Conservation (phyloP, 2,888 invertebrate species). For the Drosophila mettleri region DNA sequence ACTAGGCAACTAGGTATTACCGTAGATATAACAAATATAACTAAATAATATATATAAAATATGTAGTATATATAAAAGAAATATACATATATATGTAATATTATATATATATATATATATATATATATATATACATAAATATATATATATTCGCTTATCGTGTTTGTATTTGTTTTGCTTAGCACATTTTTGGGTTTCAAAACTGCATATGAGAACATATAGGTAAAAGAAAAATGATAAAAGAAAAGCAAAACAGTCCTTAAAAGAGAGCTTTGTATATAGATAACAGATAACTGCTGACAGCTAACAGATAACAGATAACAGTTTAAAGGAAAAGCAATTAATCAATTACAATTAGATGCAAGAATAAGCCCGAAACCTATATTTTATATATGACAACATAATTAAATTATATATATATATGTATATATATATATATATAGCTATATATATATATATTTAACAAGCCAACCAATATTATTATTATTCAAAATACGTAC, state of each 20-base stretch:
- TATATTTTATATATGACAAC: conserved; percentile 61
- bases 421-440: conserved; percentile 40
- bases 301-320: not conserved
- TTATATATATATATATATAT: conserved; percentile 16
- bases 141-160: conserved; percentile 23
- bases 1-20: conserved; percentile 53
- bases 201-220: conserved; percentile 76
- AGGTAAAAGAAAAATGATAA: conserved; percentile 61
- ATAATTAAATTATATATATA: conserved; percentile 36
- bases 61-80: conserved; percentile 11
- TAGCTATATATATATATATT: conserved; percentile 28
- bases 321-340: conserved; percentile 10
- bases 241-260: conserved; percentile 1
- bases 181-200: conserved; percentile 68
- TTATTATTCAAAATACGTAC: conserved; percentile 52
- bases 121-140: conserved; percentile 16
- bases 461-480: conserved; percentile 55
- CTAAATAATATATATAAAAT: conserved; percentile 11
- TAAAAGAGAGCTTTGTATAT: conserved; percentile 73
- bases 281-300: conserved; percentile 41
- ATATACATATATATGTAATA: conserved; percentile 14
- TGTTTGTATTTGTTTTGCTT: conserved; percentile 25
- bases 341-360: conserved; percentile 43
- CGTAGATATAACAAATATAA: conserved; percentile 52
- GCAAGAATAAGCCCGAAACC: conserved; percentile 25